Percentiles rank a stretch among this genome's conserved stretches.
These are phyloP conservation scores for Tympanuchus pallidicinctus DNA, from an alignment of 2,113 vertebrate genomes.

Conservation along the genomic window DNA sequence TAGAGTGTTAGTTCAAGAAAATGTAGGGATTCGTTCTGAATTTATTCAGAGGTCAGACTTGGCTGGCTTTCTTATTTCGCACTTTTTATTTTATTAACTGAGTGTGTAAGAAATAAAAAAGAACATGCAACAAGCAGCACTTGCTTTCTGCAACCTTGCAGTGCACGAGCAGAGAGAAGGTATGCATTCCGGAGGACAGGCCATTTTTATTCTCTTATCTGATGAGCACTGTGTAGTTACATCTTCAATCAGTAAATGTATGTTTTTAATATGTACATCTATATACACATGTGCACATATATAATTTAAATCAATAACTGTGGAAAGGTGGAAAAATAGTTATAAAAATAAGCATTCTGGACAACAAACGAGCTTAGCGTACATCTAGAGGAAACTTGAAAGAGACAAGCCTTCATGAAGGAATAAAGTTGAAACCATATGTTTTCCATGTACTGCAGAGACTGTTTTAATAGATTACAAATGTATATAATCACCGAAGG, in stretches of 20 bases:
- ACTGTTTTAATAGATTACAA: conserved; percentile 71
- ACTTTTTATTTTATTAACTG: not conserved
- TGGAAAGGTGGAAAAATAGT: conserved; percentile 42
- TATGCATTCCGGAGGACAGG: not conserved
- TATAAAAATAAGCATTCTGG: conserved; percentile 53
- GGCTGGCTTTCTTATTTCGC: not conserved
- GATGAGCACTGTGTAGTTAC: not conserved
- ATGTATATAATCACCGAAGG: conserved; percentile 70
- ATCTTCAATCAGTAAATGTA: not conserved
- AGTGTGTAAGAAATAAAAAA: not conserved
- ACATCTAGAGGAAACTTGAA: conserved; percentile 49
- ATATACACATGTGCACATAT: not conserved
- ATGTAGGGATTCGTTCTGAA: not conserved
- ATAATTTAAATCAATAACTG: conserved; percentile 53
- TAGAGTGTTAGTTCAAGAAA: not conserved
- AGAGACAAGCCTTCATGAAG: conserved; percentile 59
- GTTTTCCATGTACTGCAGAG: conserved; percentile 61
- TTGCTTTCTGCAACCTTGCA: not conserved
- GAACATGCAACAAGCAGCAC: not conserved
- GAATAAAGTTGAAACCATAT: conserved; percentile 70
- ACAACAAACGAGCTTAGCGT: conserved; percentile 47
- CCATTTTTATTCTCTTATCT: not conserved
- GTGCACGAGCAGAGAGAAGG: not conserved
- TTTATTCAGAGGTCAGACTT: not conserved
- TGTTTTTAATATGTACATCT: not conserved